Percentiles rank a stretch among this genome's conserved stretches.
Conservation (phyloP, 37 sponge, comb jelly and placozoan species). For the Chondrilla cf. caribensis region DNA sequence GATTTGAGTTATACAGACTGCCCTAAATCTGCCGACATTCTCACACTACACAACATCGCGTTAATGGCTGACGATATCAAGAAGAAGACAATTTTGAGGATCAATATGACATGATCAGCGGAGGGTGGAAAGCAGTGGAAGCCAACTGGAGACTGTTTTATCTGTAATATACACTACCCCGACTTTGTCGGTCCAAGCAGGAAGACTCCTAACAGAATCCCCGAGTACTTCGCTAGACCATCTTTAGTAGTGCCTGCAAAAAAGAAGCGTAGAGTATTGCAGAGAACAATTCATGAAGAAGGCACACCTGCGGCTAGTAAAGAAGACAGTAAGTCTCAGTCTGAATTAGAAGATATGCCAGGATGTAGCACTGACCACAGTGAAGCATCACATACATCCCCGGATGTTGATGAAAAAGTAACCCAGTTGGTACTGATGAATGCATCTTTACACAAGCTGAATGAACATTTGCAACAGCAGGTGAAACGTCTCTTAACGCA, state of each 20-base stretch:
- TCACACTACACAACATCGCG: conserved; percentile 28
- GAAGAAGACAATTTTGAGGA: conserved; percentile 1
- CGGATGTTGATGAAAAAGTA: not conserved
- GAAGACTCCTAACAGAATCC: conserved; percentile 5
- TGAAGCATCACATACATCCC: not conserved
- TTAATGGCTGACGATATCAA: conserved; percentile 18
- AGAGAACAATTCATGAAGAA: conserved; percentile 11
- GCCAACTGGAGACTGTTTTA: conserved; percentile 5
- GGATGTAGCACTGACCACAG: conserved; percentile 2
- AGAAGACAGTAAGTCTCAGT: not conserved
- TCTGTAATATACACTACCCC: conserved; percentile 28
- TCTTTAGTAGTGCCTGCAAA: not conserved
- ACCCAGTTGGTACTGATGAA: not conserved
- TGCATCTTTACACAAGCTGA: conserved; percentile 18
- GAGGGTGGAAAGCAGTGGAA: conserved; percentile 16
- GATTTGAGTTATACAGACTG: conserved; percentile 1
- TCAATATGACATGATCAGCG: conserved; percentile 25
- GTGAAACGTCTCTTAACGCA: conserved; percentile 1
- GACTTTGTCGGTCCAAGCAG: conserved; percentile 27
- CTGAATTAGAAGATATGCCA: conserved; percentile 16
- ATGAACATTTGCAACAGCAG: not conserved
- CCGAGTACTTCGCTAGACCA: conserved; percentile 7
- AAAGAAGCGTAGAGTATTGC: conserved; percentile 15
- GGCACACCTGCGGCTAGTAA: not conserved
- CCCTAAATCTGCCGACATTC: conserved; percentile 20